Conservation (phyloP, 2,113 vertebrate genomes). For the Nerophis ophidion region DNA sequence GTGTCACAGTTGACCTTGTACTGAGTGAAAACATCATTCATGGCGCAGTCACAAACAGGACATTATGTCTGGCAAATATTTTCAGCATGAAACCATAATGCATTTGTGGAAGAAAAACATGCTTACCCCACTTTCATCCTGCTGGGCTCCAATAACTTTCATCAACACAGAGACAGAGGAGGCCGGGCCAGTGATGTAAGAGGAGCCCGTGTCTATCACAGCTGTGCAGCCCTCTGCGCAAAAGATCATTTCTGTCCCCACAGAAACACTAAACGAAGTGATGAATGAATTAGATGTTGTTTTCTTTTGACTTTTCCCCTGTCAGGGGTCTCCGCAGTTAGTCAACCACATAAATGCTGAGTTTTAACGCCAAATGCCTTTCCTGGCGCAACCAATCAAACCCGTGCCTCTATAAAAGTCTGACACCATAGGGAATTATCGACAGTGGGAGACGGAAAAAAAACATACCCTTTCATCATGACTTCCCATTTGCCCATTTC, state of each 20-base stretch:
- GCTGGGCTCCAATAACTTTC: conserved; percentile 82
- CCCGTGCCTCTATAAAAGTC: no score
- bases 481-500: conserved; percentile 86
- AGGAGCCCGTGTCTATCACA: conserved; percentile 86
- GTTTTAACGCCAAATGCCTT: no score
- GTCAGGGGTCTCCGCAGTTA: no score
- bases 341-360: no score
- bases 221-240: conserved; percentile 83
- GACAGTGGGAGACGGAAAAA: neutral
- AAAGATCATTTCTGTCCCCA: conserved; percentile 77
- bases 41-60: neutral
- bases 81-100: conserved; percentile 16
- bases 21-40: conserved; percentile 57
- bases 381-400: no score
- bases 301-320: no score
- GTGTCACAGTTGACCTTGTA: conserved; percentile 83
- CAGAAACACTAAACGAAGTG: conserved; percentile 75
- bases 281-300: neutral
- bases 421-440: neutral
- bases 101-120: conserved; percentile 9
- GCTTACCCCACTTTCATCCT: conserved; percentile 78
- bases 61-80: conserved; percentile 4
- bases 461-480: conserved; percentile 84
- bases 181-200: conserved; percentile 88
- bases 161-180: conserved; percentile 79